A percentile compares a stretch with the other conserved stretches of the same genome.
Conservation (phyloP, 2,797 vertebrate genomes). For the Falco cherrug region DNA sequence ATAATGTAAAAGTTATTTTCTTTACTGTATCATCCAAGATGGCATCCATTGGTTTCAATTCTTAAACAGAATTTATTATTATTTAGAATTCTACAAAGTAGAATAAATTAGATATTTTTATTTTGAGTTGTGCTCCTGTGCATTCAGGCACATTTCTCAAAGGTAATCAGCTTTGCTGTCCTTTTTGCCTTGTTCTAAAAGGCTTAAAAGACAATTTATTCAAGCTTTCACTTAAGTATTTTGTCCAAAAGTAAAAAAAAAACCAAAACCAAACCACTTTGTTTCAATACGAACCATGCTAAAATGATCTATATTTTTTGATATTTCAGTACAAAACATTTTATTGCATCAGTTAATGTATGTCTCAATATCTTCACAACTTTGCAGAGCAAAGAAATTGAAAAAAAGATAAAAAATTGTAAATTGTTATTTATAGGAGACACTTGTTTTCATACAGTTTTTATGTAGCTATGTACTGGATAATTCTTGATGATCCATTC, state of each 20-base stretch:
- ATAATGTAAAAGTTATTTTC: background rate
- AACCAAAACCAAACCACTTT: fast-evolving
- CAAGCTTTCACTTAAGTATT: background rate
- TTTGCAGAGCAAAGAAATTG: background rate
- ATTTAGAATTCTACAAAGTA: background rate
- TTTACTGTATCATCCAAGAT: background rate
- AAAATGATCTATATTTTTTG: background rate
- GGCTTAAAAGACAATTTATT: background rate
- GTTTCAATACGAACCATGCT: background rate
- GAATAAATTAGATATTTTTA: background rate
- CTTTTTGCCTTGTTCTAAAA: background rate
- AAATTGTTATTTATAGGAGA: background rate
- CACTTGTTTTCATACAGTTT: background rate
- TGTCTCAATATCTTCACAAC: background rate
- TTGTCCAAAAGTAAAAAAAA: background rate
- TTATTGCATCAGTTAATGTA: background rate
- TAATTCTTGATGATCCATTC: background rate
- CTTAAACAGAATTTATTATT: background rate
- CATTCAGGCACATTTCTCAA: background rate
- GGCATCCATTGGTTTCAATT: background rate
- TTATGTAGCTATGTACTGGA: background rate
- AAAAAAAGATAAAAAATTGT: fast-evolving
- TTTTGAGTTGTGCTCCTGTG: background rate
- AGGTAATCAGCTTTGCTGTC: background rate
- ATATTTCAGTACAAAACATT: background rate